Base-by-base conservation (phyloP, 2,888 invertebrate genomes). In the Pseudococcus longispinus region DNA sequence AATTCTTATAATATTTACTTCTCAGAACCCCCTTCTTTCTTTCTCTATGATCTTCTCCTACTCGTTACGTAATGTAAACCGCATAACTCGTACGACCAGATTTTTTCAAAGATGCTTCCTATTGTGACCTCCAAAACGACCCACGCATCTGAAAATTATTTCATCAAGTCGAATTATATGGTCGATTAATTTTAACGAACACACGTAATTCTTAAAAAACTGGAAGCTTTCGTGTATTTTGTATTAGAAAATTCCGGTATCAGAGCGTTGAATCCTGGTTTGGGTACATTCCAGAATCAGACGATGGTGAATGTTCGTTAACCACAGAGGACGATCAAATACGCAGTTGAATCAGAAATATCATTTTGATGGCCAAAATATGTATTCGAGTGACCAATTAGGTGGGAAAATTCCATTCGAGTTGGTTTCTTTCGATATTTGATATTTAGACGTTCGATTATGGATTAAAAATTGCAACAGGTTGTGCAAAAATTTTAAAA, bases 31-130 rank as follows among this genome's bases (percentile, higher is more conserved):
- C n/a, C 23, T 23, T 60, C 60, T 55, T 8, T 55, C n/a, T 55
- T n/a, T n/a, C 15, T 55, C 20, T 55, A 2, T 55, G 4, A 18
- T n/a, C n/a, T n/a, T n/a, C 37, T 37, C 9, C 37, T 29, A 20
- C 18, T 70, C 2, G 29, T 70, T 70, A 70, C 29, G 29, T 32
- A 42, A 80, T 80, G 13, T 23, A 80, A 37, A 20, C 77, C 37
- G 42, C 77, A 32, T 29, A 80, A 80, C 77, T 42, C 42, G 77
- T 80, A 80, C 13, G 18, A 80, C 77, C 42, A 80, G 77, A 42
- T 42, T 80, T 80, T 42, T 80, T 80, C 11, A 42, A 37, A 80
- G 42, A 80, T 6, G 77, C 37, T 42, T 42, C 37, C 6, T 37
- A 4, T 23, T 11, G 37, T 5, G 77, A 80, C 77, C 77, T 80